Percentiles rank a stretch among this genome's conserved stretches.
phyloP scores from a whole-genome alignment of 2,888 invertebrate genomes.

The Oasisia sp. region DNA sequence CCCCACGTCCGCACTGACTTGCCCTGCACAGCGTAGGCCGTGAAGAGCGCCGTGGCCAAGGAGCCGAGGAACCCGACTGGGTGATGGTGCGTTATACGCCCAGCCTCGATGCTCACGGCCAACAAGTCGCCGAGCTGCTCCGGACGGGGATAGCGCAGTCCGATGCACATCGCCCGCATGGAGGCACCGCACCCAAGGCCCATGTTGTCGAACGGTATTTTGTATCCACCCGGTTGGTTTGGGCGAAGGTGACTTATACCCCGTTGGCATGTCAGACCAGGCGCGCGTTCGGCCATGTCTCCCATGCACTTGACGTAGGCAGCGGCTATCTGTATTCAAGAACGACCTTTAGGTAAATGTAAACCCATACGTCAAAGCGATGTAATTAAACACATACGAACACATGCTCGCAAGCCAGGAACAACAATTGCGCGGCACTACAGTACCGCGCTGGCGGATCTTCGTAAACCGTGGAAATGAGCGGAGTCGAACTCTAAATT shows the following conservation, averaged over 20 bases:
- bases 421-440: no score
- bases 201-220: conserved; percentile 37
- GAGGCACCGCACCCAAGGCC: conserved; percentile 65
- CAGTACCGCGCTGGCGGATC: no score
- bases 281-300: conserved; percentile 53
- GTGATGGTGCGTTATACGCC: conserved; percentile 63
- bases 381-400: no score
- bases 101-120: conserved; percentile 58
- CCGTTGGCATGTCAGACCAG: conserved; percentile 39
- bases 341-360: no score
- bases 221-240: conserved; percentile 24
- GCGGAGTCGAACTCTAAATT: no score
- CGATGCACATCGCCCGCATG: conserved; percentile 65
- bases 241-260: conserved; percentile 19
- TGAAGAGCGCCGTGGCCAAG: conserved; percentile 61
- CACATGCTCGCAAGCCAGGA: no score
- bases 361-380: no score
- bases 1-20: conserved; percentile 51
- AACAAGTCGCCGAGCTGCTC: conserved; percentile 55
- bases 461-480: no score
- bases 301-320: conserved; percentile 50
- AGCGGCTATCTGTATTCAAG: no score
- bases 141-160: conserved; percentile 56
- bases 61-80: conserved; percentile 59
- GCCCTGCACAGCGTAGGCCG: conserved; percentile 59